Evolutionary conservation across 2,888 invertebrate genomes (phyloP), one percentile per base, ranked within the genome.

Genomic region (Sarcophaga rosellei): DNA sequence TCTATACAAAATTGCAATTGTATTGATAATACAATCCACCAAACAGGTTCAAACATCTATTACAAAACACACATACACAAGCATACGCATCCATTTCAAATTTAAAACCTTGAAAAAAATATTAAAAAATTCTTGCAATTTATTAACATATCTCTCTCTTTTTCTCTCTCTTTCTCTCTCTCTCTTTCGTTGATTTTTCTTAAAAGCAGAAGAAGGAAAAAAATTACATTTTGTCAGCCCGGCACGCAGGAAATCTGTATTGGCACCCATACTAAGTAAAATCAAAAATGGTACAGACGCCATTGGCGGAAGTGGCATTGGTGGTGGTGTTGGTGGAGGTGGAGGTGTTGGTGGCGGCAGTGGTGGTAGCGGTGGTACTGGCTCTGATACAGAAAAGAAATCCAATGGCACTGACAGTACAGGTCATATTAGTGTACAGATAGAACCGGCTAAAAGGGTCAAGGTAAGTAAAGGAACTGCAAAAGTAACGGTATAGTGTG

Each of bases 371-470:
- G 87, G 83, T 15, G 81, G 77, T 57, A n/a, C 57, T 66, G 85
- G 86, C 21, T 86, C 86, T 59, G 88, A 86, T 74, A 89, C 89
- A 63, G 92, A 91, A 44, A 92, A 90, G 88, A 92, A 91, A 84
- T 83, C 89, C 85, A 89, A 88, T 78, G 89, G 88, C 81, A 89
- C 88, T 72, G 90, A 89, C 77, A 90, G 85, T 79, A 89, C 91
- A 69, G 91, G 91, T 10, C 92, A 93, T 88, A 90, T 92, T 84
- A 90, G 91, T 72, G 91, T 93, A 59, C 92, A 92, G 84, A 92
- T 92, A 57, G 93, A 93, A 79, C 91, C 93, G 62, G 92, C 93
- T 85, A 92, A 93, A 89, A 92, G 92, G 87, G 93, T 93, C 63
- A 93, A 93, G 90, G 93, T 93, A 88, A 88, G 88, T 74, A 62